A percentile compares a stretch with the other conserved stretches of the same genome.
Evolutionary conservation across 2,888 invertebrate genomes (phyloP).

Genomic region (Drosophila dives): DNA sequence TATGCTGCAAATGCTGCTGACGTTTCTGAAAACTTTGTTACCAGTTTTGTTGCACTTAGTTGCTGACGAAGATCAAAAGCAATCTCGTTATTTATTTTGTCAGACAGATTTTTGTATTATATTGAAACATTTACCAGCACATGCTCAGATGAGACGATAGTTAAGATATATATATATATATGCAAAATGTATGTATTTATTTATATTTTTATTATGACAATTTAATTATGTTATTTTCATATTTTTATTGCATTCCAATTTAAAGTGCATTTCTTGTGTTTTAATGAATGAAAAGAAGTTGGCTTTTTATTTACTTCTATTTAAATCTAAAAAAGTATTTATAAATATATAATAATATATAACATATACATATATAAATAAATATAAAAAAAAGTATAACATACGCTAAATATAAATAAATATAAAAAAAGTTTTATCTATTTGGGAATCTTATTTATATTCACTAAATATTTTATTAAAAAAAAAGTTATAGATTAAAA

Average conservation of each 20-base stretch:
- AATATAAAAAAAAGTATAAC: too few species aligned
- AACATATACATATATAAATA: too few species aligned
- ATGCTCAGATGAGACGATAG: background rate
- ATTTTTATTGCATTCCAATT: too few species aligned
- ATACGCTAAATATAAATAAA: too few species aligned
- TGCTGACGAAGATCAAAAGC: conserved; percentile 4
- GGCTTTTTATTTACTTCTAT: too few species aligned
- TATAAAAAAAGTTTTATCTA: too few species aligned
- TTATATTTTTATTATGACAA: background rate
- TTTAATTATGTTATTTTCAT: background rate
- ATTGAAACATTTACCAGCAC: too few species aligned
- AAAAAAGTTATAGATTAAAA: background rate
- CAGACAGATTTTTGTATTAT: background rate
- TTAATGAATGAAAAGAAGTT: too few species aligned
- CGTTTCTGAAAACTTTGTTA: conserved; percentile 8
- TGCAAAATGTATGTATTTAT: background rate
- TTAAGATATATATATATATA: background rate
- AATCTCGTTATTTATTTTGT: conserved; percentile 2
- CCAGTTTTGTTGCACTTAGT: background rate
- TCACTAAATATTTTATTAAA: background rate
- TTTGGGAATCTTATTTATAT: background rate
- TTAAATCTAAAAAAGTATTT: too few species aligned
- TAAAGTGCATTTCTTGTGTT: too few species aligned
- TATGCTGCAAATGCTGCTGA: conserved; percentile 6
- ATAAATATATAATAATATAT: too few species aligned